Evolutionary conservation across 2,797 vertebrate species (phyloP).

Genomic region (Pangasius macronema): DNA sequence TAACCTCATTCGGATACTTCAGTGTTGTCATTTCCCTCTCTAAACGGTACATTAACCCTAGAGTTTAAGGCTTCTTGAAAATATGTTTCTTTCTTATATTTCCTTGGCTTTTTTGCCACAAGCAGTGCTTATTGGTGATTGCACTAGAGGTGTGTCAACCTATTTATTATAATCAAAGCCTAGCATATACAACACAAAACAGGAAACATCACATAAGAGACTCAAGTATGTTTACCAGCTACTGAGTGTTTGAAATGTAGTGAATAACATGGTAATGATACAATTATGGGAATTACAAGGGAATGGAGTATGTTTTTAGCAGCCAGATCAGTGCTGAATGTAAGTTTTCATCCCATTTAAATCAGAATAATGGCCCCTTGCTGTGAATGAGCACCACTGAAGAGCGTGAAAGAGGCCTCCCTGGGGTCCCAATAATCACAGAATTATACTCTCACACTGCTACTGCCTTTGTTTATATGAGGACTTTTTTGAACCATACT

Average conservation of each 20-base stretch:
- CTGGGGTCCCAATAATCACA: constrained; percentile 57
- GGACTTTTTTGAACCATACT: constrained; percentile 33
- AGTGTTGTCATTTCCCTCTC: constrained; percentile 65
- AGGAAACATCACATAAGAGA: constrained; percentile 25
- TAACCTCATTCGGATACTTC: constrained; percentile 67
- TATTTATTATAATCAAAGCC: constrained; percentile 22
- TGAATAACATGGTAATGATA: constrained; percentile 61
- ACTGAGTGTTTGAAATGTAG: constrained; percentile 65
- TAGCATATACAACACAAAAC: not conserved
- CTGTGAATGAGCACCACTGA: constrained; percentile 60
- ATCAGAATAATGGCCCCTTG: constrained; percentile 63
- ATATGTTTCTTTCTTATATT: constrained; percentile 42
- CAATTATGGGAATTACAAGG: constrained; percentile 70
- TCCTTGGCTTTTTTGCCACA: constrained; percentile 26
- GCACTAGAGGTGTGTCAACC: constrained; percentile 54
- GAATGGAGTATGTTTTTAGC: constrained; percentile 57
- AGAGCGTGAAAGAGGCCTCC: constrained; percentile 53
- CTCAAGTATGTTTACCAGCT: constrained; percentile 57
- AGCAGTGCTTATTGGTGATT: constrained; percentile 8
- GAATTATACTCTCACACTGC: constrained; percentile 56
- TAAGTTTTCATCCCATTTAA: constrained; percentile 63
- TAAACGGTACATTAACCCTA: constrained; percentile 69
- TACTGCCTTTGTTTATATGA: constrained; percentile 58
- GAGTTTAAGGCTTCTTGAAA: constrained; percentile 66
- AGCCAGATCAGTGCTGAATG: constrained; percentile 58